These are phyloP conservation scores for Salvelinus sp. DNA, from an alignment of 2,113 vertebrate genomes.

Conservation along the genomic window DNA sequence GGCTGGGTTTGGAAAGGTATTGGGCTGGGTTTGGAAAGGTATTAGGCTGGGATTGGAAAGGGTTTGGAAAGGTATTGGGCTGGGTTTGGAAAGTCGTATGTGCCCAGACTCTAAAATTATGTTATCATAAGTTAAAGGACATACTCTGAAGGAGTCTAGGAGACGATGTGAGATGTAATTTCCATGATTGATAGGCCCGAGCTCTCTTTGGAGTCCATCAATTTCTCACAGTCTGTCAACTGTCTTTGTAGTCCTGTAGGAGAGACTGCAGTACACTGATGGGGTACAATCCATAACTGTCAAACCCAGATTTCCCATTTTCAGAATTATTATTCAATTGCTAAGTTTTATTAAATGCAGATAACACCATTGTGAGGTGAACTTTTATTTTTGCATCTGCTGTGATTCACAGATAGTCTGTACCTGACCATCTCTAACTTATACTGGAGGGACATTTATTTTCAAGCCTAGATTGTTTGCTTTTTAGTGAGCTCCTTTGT, in stretches of 20 bases:
- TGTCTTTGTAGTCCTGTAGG: neutral
- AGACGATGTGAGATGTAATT: conserved; percentile 15
- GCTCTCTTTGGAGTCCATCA: neutral
- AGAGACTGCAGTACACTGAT: neutral
- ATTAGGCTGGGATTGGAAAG: too few relatives aligned
- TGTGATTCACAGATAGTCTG: too few relatives aligned
- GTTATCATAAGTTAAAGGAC: neutral
- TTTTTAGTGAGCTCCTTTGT: too few relatives aligned
- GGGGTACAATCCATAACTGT: neutral
- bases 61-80: neutral
- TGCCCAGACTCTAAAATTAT: neutral
- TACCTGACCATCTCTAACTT: too few relatives aligned
- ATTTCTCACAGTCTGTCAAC: conserved; percentile 3
- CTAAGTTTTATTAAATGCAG: neutral
- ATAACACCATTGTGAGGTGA: neutral
- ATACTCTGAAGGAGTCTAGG: neutral
- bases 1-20: too few relatives aligned
- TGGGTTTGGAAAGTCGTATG: neutral
- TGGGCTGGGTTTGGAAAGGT: too few relatives aligned
- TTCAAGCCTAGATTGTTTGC: too few relatives aligned
- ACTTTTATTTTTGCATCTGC: neutral
- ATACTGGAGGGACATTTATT: too few relatives aligned
- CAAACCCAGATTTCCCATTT: neutral
- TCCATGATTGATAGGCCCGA: conserved; percentile 1
- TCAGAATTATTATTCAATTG: neutral